phyloP scores from a whole-genome alignment of 2,113 vertebrate genomes.

The Caranx melampygus region DNA sequence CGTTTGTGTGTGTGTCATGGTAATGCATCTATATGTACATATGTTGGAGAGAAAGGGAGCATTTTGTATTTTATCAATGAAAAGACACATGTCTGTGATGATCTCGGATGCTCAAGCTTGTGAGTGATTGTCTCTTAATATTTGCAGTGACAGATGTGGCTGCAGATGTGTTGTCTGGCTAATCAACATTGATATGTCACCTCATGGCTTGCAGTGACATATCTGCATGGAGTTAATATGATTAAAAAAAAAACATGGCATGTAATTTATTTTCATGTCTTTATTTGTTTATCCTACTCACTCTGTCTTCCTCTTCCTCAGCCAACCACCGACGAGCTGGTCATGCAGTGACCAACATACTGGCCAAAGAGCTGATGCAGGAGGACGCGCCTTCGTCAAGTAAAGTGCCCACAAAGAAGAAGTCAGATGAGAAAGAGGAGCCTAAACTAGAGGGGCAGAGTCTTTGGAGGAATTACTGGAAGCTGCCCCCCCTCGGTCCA shows the following conservation, averaged over 20 bases:
- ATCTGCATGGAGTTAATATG: not conserved
- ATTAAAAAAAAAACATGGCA: not conserved
- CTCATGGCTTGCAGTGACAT: conserved; percentile 33
- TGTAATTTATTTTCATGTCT: not conserved
- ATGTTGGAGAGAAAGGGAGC: not conserved
- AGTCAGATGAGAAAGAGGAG: conserved; percentile 62
- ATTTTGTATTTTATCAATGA: conserved; percentile 22
- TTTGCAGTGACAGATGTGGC: conserved; percentile 13
- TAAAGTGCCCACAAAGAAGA: conserved; percentile 47
- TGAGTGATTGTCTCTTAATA: not conserved
- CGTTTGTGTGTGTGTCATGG: conserved; percentile 7
- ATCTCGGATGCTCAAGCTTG: not conserved
- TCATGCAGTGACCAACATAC: conserved; percentile 88
- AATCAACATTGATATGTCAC: conserved; percentile 27
- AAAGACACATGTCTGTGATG: not conserved
- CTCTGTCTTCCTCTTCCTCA: conserved; percentile 66
- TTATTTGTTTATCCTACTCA: not conserved
- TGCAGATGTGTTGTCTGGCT: conserved; percentile 4
- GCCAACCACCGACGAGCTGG: conserved; percentile 89
- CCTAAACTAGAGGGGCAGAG: conserved; percentile 57
- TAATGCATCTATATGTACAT: conserved; percentile 7
- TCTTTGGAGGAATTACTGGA: conserved; percentile 83
- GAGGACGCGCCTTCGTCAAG: conserved; percentile 76
- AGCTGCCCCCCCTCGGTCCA: conserved; percentile 59
- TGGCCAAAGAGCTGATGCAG: conserved; percentile 90